These are phyloP conservation scores for Naja naja DNA, from an alignment of 2,113 vertebrate species.

Conservation along the genomic window DNA sequence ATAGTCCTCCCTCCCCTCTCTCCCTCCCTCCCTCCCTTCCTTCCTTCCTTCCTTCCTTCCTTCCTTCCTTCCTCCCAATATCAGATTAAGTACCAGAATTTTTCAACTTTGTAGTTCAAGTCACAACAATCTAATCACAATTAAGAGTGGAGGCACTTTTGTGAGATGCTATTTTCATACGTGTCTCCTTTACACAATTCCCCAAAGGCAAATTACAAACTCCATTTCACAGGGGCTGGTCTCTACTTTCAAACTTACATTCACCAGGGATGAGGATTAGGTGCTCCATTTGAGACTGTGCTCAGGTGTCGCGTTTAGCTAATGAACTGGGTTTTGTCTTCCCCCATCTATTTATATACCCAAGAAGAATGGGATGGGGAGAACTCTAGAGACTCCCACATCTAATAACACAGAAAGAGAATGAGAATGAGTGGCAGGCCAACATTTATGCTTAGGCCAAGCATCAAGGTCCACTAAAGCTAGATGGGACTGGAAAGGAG, in stretches of 20 bases:
- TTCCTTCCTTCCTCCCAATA: background rate
- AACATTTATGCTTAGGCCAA: background rate
- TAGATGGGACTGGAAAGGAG: background rate
- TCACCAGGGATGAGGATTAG: conserved; percentile 76
- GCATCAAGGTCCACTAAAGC: background rate
- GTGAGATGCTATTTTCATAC: background rate
- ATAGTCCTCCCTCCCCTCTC: background rate
- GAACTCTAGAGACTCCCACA: conserved; percentile 9
- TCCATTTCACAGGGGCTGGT: conserved; percentile 20
- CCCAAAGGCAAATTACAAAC: conserved; percentile 44
- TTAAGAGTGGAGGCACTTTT: conserved; percentile 19
- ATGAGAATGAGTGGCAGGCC: background rate
- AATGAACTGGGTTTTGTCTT: conserved; percentile 76
- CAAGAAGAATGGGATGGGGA: conserved; percentile 55
- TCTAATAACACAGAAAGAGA: conserved; percentile 40
- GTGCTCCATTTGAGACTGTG: conserved; percentile 72
- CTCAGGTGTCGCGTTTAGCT: conserved; percentile 85
- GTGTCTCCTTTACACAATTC: conserved; percentile 60
- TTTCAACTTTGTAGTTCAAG: background rate
- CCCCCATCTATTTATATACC: conserved; percentile 77
- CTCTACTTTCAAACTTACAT: conserved; percentile 43
- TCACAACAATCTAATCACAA: background rate
- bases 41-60: background rate
- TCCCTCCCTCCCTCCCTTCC: background rate
- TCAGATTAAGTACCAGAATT: background rate